phyloP scores from a whole-genome alignment of 2,888 invertebrate species.

The Tipula unca region DNA sequence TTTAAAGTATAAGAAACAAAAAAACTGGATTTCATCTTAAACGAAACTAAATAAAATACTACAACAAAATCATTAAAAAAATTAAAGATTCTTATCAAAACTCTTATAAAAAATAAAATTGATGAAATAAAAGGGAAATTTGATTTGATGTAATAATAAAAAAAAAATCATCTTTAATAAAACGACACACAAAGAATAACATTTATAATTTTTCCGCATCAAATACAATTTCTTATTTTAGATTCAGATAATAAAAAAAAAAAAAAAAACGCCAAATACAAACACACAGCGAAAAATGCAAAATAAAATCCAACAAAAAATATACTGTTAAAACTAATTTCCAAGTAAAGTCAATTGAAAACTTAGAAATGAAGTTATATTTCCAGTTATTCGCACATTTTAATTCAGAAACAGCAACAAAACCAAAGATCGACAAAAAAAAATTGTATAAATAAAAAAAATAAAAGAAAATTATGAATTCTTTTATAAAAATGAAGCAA shows the following conservation, averaged over 20 bases:
- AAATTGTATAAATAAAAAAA: not conserved
- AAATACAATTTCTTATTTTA: constrained; percentile 16
- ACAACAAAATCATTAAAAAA: not conserved
- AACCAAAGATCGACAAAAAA: not conserved
- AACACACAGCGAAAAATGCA: not conserved
- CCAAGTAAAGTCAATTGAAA: constrained; percentile 22
- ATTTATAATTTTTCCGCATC: constrained; percentile 18
- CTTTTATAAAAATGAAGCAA: constrained; percentile 14
- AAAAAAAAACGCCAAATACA: not conserved
- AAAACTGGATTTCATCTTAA: not conserved
- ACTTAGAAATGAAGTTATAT: constrained; percentile 22
- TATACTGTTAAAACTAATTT: constrained; percentile 18
- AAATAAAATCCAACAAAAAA: not conserved
- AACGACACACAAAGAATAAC: constrained; percentile 2
- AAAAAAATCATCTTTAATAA: not conserved
- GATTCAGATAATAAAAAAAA: not conserved
- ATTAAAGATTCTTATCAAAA: constrained; percentile 17
- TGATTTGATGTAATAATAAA: not conserved
- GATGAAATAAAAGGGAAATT: constrained; percentile 14
- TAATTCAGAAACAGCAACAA: not conserved
- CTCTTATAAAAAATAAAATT: not conserved
- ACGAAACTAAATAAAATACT: not conserved
- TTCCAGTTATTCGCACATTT: constrained; percentile 22
- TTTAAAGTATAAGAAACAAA: not conserved
- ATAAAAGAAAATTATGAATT: constrained; percentile 2